Evolutionary conservation across 2,797 vertebrate species (phyloP).

Genomic region (Ficedula albicollis): DNA sequence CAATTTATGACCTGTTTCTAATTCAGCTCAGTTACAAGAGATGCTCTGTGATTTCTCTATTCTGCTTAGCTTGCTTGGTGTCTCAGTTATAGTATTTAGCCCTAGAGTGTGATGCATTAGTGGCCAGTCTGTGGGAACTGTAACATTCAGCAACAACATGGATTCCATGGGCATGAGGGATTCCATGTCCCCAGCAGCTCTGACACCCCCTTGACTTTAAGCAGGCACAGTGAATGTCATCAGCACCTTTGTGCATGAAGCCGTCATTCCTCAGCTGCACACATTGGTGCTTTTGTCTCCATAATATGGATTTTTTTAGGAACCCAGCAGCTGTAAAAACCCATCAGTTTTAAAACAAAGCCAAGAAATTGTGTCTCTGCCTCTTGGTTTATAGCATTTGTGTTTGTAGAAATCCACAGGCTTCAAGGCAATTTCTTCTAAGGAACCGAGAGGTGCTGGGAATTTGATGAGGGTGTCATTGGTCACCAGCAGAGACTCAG

Average conservation of each 20-base stretch:
- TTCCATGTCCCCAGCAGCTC: background rate
- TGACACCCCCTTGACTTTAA: background rate
- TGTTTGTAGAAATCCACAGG: background rate
- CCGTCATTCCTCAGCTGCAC: background rate
- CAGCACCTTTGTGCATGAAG: background rate
- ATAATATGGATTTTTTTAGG: background rate
- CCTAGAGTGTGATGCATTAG: background rate
- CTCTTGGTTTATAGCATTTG: background rate
- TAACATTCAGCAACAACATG: background rate
- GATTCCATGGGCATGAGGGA: background rate
- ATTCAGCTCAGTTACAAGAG: background rate
- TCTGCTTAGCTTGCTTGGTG: background rate
- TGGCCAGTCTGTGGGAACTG: background rate
- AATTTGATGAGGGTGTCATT: slow-evolving; percentile 27
- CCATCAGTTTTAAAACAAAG: background rate
- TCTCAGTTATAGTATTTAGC: background rate
- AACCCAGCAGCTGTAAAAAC: background rate
- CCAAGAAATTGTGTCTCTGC: background rate
- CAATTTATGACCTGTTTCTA: background rate
- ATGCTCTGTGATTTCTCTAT: background rate
- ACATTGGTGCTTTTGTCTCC: background rate
- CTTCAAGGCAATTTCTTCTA: slow-evolving; percentile 5
- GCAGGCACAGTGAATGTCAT: background rate
- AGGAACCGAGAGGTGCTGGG: background rate
- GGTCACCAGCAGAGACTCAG: slow-evolving; percentile 15